Conservation (phyloP, 2,888 invertebrate species). For the Agrypnus murinus region DNA sequence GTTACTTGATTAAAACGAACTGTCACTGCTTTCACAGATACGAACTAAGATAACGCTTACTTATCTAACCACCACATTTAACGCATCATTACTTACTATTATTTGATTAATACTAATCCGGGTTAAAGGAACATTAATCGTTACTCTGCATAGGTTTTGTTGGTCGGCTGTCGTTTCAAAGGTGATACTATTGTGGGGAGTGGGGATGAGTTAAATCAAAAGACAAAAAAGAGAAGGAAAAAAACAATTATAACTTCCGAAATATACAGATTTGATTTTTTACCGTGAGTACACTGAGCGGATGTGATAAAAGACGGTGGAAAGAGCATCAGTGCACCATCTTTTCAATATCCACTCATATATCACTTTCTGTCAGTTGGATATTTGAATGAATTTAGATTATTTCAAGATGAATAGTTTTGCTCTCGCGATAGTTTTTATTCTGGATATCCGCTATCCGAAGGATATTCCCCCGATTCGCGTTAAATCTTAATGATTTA, state of each 20-base stretch:
- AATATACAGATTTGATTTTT: background rate
- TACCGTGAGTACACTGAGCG: slow-evolving; percentile 13
- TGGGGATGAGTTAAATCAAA: too few species aligned
- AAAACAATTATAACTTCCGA: slow-evolving; percentile 25
- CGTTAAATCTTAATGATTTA: slow-evolving; percentile 58
- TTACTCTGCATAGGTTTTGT: background rate
- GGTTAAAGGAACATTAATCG: background rate
- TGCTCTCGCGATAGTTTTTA: slow-evolving; percentile 47
- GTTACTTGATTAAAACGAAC: slow-evolving; percentile 69
- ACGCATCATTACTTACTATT: slow-evolving; percentile 68
- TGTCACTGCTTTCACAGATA: slow-evolving; percentile 60
- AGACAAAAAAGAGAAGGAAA: slow-evolving; percentile 17
- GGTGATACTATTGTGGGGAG: too few species aligned
- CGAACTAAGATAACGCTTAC: slow-evolving; percentile 50
- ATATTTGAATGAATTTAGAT: slow-evolving; percentile 66
- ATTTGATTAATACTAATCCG: slow-evolving; percentile 64
- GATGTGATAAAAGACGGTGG: slow-evolving; percentile 24
- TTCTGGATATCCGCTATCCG: slow-evolving; percentile 43
- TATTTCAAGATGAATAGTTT: slow-evolving; percentile 63
- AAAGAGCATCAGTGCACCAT: slow-evolving; percentile 41
- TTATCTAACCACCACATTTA: slow-evolving; percentile 64
- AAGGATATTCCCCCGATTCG: slow-evolving; percentile 49
- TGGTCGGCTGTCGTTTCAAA: too few species aligned
- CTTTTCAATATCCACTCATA: slow-evolving; percentile 55
- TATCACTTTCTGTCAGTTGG: slow-evolving; percentile 60